Evolutionary conservation across 2,797 vertebrate species (phyloP).

Genomic region (Poecilia wingei): DNA sequence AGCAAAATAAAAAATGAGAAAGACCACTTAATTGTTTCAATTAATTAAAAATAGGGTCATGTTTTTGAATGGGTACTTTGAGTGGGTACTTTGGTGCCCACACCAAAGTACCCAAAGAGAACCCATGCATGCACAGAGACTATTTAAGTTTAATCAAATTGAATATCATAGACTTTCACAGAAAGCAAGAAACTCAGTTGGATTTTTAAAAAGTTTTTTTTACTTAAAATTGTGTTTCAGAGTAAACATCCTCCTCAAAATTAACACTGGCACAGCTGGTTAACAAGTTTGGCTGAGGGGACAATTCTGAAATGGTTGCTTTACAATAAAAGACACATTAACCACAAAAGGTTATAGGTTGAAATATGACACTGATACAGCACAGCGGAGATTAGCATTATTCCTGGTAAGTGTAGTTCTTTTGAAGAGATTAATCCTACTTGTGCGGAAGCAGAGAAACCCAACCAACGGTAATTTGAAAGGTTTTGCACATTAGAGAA

Average conservation of each 20-base stretch:
- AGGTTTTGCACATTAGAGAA: neutral
- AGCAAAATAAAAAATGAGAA: neutral
- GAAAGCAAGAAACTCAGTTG: neutral
- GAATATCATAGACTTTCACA: neutral
- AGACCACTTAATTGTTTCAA: neutral
- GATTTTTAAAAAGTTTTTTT: neutral
- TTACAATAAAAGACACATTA: neutral
- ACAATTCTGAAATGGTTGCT: neutral
- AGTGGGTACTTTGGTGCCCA: too few relatives aligned
- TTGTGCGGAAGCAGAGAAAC: neutral
- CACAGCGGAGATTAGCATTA: neutral
- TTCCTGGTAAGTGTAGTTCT: neutral
- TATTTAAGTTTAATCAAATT: neutral
- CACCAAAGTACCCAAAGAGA: neutral
- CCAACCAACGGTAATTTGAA: conserved; percentile 43
- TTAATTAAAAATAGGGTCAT: neutral
- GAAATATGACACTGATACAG: conserved; percentile 20
- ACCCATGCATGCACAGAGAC: neutral
- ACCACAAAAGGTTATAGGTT: neutral
- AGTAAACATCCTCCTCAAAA: conserved; percentile 12
- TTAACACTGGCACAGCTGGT: conserved; percentile 17
- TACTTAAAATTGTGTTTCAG: conserved; percentile 15
- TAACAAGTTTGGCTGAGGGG: conserved; percentile 7
- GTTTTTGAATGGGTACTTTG: neutral
- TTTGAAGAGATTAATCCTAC: neutral